phyloP scores from a whole-genome alignment of 1,140 invertebrate species.

The Drosophila parabipectinata region DNA sequence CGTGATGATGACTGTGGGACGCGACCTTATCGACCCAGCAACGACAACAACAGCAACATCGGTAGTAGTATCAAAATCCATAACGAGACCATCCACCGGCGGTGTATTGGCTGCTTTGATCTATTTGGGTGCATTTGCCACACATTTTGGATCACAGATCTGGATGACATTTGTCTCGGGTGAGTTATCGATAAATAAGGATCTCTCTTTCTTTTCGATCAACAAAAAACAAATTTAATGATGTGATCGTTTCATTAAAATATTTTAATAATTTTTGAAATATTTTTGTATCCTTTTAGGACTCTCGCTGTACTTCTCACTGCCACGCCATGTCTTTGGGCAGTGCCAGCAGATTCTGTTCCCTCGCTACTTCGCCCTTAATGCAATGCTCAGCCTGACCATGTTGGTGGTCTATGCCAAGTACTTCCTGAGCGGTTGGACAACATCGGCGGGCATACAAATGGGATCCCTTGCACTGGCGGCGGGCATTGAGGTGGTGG shows the following conservation, averaged over 20 bases:
- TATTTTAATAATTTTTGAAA: too few relatives aligned
- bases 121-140: conserved; percentile 90
- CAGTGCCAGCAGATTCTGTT: conserved; percentile 93
- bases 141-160: conserved; percentile 92
- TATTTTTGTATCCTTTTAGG: conserved; percentile 85
- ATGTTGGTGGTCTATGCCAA: conserved; percentile 89
- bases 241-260: too few relatives aligned
- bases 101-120: conserved; percentile 85
- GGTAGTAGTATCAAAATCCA: conserved; percentile 7
- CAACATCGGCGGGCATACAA: conserved; percentile 84
- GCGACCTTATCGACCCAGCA: conserved; percentile 84
- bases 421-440: conserved; percentile 77
- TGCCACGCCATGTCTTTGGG: conserved; percentile 92
- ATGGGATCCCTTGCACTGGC: conserved; percentile 86
- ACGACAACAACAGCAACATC: conserved; percentile 55
- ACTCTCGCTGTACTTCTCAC: conserved; percentile 91
- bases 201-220: neutral
- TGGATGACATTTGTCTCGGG: conserved; percentile 96
- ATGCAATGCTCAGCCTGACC: conserved; percentile 89
- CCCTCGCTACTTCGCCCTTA: conserved; percentile 92
- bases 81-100: conserved; percentile 24
- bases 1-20: conserved; percentile 86
- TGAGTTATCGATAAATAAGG: conserved; percentile 75
- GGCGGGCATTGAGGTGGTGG: conserved; percentile 87
- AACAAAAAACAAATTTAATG: too few relatives aligned